These are phyloP conservation scores for Galemys pyrenaicus DNA, from an alignment of 2,113 vertebrate genomes.

Conservation along the genomic window DNA sequence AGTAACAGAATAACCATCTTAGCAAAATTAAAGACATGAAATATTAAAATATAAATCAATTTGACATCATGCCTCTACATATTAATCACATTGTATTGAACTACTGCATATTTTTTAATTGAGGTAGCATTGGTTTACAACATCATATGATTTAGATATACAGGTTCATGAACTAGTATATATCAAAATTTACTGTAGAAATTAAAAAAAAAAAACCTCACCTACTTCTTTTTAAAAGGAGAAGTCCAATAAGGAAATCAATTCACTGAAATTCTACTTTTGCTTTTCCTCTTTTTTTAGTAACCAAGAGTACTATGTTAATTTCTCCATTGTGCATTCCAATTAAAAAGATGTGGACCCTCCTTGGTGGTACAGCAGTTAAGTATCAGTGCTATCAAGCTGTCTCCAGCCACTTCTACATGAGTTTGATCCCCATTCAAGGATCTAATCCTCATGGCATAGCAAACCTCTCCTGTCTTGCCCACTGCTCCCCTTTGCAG, in stretches of 20 bases:
- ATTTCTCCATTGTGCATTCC: not conserved
- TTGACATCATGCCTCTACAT: slow-evolving; percentile 59
- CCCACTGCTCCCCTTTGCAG: too few species aligned
- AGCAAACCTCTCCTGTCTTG: too few species aligned
- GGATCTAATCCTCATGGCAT: too few species aligned
- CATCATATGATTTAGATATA: too few species aligned
- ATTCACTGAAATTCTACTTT: slow-evolving; percentile 29
- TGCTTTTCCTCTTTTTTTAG: not conserved
- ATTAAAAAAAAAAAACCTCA: slow-evolving; percentile 40
- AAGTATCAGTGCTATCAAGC: too few species aligned
- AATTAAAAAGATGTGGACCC: not conserved
- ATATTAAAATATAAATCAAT: slow-evolving; percentile 76
- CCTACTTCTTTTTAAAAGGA: slow-evolving; percentile 63
- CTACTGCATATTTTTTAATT: too few species aligned
- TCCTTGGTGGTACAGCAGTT: too few species aligned
- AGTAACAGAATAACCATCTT: slow-evolving; percentile 50
- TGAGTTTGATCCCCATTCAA: too few species aligned
- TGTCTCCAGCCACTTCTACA: too few species aligned
- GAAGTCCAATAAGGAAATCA: slow-evolving; percentile 58
- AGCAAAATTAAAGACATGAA: slow-evolving; percentile 61
- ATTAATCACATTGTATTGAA: slow-evolving; percentile 64
- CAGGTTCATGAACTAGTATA: slow-evolving; percentile 39
- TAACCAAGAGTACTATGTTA: not conserved
- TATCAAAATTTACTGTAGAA: slow-evolving; percentile 73
- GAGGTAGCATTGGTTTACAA: too few species aligned